Percentiles rank a stretch among this genome's conserved stretches.
Conservation (phyloP, 2,888 invertebrate genomes). For the Chorisops tibialis region DNA sequence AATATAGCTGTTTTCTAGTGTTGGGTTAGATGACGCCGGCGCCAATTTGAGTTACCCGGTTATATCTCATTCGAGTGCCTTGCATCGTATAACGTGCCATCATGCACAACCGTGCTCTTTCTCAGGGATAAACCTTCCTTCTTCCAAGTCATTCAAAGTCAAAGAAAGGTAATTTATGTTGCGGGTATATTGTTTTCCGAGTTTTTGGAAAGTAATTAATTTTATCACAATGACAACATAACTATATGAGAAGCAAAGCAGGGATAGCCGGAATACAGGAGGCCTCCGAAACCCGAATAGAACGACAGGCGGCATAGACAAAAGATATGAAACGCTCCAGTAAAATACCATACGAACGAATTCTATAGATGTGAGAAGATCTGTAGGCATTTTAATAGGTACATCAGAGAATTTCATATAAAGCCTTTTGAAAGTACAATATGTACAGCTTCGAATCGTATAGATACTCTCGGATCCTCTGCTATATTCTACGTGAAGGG, state of each 20-base stretch:
- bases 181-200: constrained; percentile 38
- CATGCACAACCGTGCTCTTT: too few species aligned
- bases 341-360: background rate
- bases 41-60: too few species aligned
- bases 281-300: background rate
- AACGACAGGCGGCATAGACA: background rate
- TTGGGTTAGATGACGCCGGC: too few species aligned
- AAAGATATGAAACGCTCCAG: background rate
- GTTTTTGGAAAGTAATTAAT: constrained; percentile 40
- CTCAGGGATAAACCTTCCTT: too few species aligned
- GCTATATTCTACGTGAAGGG: too few species aligned
- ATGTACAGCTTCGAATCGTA: too few species aligned
- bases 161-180: constrained; percentile 38
- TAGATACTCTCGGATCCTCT: too few species aligned
- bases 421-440: too few species aligned
- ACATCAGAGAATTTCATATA: constrained; percentile 24
- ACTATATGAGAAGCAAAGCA: background rate
- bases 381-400: constrained; percentile 19
- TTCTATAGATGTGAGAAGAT: constrained; percentile 1
- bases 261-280: background rate
- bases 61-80: too few species aligned
- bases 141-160: constrained; percentile 16
- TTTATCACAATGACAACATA: constrained; percentile 37
- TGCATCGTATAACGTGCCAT: too few species aligned
- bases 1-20: too few species aligned